A percentile compares a stretch with the other conserved stretches of the same genome.
Conservation (phyloP, 2,113 vertebrate genomes). For the Bucco capensis region DNA sequence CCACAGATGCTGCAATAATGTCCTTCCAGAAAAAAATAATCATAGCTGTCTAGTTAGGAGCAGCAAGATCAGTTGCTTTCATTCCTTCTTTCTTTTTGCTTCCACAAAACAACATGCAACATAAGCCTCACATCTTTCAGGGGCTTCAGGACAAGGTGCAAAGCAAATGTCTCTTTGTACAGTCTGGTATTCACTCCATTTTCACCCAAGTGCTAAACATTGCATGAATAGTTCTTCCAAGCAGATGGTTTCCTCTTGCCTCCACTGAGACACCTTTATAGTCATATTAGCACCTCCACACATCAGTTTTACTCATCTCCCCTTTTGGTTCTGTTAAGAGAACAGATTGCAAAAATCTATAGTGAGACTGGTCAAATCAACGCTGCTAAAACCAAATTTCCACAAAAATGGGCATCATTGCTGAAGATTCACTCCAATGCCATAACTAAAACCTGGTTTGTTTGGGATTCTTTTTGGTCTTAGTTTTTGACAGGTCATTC, state of each 20-base stretch:
- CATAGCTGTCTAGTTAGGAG: background rate
- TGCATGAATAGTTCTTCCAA: constrained; percentile 14
- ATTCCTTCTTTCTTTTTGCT: background rate
- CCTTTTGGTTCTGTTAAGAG: constrained; percentile 9
- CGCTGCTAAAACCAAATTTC: background rate
- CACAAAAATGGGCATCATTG: background rate
- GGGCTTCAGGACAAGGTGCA: background rate
- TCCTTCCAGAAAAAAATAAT: background rate
- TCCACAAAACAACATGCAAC: background rate
- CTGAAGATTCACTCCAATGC: background rate
- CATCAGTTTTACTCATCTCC: constrained; percentile 2
- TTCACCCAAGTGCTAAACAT: constrained; percentile 47
- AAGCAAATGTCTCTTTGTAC: constrained; percentile 17
- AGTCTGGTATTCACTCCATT: background rate
- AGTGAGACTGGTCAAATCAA: background rate
- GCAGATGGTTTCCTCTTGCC: constrained; percentile 57
- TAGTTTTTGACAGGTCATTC: background rate
- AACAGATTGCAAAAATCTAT: background rate
- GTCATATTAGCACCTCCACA: constrained; percentile 35
- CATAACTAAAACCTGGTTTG: background rate
- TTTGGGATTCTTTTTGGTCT: background rate
- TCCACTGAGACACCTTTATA: constrained; percentile 31
- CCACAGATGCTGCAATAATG: background rate
- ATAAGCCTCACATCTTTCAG: background rate
- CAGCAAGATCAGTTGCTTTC: background rate